A percentile compares a stretch with the other conserved stretches of the same genome.
These are phyloP conservation scores for Pseudoatta argentina DNA, from an alignment of 1,140 invertebrate species.

Conservation along the genomic window DNA sequence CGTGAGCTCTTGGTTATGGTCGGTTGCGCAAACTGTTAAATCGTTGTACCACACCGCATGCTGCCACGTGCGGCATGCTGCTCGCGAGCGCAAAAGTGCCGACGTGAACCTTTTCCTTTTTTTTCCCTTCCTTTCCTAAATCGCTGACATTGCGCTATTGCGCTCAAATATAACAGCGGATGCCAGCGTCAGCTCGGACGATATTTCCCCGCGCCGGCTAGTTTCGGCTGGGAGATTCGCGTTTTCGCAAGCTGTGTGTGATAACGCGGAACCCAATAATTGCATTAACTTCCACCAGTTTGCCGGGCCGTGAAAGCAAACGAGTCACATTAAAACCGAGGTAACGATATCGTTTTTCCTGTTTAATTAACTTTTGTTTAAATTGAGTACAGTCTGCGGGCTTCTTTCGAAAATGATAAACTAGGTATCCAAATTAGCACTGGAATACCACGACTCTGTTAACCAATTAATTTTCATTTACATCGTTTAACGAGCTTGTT, in stretches of 20 bases:
- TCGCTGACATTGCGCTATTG: slow-evolving; percentile 40
- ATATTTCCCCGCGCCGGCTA: slow-evolving; percentile 18
- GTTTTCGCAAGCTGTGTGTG: slow-evolving; percentile 28
- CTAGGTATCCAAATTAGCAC: slow-evolving; percentile 3
- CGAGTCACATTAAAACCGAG: slow-evolving; percentile 23
- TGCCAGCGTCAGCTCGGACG: slow-evolving; percentile 1
- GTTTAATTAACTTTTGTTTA: slow-evolving; percentile 53
- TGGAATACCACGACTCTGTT: slow-evolving; percentile 4
- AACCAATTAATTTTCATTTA: slow-evolving; percentile 29
- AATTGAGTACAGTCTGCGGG: neutral
- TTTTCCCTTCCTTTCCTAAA: neutral
- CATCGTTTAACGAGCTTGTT: neutral
- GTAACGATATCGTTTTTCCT: slow-evolving; percentile 40
- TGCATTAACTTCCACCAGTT: slow-evolving; percentile 41
- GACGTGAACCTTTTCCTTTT: neutral
- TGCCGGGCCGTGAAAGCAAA: neutral
- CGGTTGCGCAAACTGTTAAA: slow-evolving; percentile 27
- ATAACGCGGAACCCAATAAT: slow-evolving; percentile 48
- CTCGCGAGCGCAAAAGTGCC: slow-evolving; percentile 37
- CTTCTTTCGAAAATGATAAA: slow-evolving; percentile 13
- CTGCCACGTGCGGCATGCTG: neutral
- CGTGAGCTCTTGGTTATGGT: slow-evolving; percentile 31
- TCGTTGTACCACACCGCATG: neutral
- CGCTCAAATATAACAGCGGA: neutral
- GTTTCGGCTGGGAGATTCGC: neutral